A percentile compares a stretch with the other conserved stretches of the same genome.
Conservation (phyloP, 2,888 invertebrate genomes). For the Tenthredo distinguenda region DNA sequence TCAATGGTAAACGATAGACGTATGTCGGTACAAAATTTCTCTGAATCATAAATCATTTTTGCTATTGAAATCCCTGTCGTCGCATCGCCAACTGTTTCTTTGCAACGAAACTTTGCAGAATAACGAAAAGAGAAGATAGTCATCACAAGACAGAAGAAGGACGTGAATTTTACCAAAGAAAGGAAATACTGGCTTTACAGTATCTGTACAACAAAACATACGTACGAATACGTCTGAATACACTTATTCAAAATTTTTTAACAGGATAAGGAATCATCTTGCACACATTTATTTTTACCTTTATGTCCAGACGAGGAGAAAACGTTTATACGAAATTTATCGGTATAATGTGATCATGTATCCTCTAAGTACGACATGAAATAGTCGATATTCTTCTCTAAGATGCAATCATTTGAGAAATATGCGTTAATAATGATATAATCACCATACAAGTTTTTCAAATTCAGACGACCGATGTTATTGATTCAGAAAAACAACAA, state of each 20-base stretch:
- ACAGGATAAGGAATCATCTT: not conserved
- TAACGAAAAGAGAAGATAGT: not conserved
- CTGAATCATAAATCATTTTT: not conserved
- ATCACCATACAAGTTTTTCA: too few relatives aligned
- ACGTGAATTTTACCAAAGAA: not conserved
- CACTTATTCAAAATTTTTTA: not conserved
- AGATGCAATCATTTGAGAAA: too few relatives aligned
- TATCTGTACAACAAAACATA: not conserved
- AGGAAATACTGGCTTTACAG: not conserved
- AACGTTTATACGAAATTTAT: not conserved
- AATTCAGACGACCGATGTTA: too few relatives aligned
- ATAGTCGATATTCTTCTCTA: too few relatives aligned
- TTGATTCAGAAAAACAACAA: too few relatives aligned
- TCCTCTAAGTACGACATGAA: too few relatives aligned
- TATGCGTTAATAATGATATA: too few relatives aligned
- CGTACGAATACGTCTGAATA: not conserved
- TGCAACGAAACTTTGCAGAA: not conserved
- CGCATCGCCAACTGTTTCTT: not conserved
- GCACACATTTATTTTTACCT: not conserved
- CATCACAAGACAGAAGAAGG: not conserved
- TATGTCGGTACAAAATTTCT: not conserved
- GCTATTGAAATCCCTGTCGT: not conserved
- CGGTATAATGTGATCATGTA: too few relatives aligned
- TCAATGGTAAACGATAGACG: not conserved
- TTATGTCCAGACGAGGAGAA: not conserved